Conservation (phyloP, 2,888 invertebrate species). For the Octodonta nipae region DNA sequence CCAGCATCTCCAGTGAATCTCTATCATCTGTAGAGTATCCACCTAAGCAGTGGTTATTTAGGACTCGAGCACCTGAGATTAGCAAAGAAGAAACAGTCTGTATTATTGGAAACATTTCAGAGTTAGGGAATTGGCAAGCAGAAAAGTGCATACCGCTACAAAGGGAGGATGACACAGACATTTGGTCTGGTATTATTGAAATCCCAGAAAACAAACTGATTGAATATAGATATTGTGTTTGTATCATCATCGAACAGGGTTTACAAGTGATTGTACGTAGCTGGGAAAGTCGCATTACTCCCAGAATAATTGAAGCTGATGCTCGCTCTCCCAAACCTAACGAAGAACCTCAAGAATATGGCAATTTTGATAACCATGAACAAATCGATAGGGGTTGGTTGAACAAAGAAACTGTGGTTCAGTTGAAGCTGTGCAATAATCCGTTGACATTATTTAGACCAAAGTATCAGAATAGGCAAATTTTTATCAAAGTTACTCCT, state of each 20-base stretch:
- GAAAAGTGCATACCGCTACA: slow-evolving; percentile 44
- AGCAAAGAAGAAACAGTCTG: slow-evolving; percentile 51
- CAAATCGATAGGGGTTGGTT: slow-evolving; percentile 72
- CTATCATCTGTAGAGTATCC: slow-evolving; percentile 15
- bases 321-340: slow-evolving; percentile 19
- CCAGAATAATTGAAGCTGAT: slow-evolving; percentile 44
- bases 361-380: slow-evolving; percentile 43
- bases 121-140: slow-evolving; percentile 60
- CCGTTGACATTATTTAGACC: slow-evolving; percentile 66
- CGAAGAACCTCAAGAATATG: slow-evolving; percentile 48
- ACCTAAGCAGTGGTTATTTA: slow-evolving; percentile 38
- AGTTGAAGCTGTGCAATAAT: slow-evolving; percentile 69
- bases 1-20: slow-evolving; percentile 10
- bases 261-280: slow-evolving; percentile 49
- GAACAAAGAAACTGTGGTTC: slow-evolving; percentile 67
- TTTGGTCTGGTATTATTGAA: slow-evolving; percentile 51
- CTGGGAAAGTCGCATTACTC: slow-evolving; percentile 69
- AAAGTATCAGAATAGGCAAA: slow-evolving; percentile 50
- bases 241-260: slow-evolving; percentile 49
- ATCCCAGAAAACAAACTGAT: slow-evolving; percentile 56
- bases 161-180: slow-evolving; percentile 35
- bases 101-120: slow-evolving; percentile 52
- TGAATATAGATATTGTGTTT: slow-evolving; percentile 66
- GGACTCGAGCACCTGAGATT: slow-evolving; percentile 41
- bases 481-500: slow-evolving; percentile 51